A percentile compares a stretch with the other conserved stretches of the same genome.
Evolutionary conservation across 2,888 invertebrate species (phyloP).

Genomic region (Lamellibrachia satsuma): DNA sequence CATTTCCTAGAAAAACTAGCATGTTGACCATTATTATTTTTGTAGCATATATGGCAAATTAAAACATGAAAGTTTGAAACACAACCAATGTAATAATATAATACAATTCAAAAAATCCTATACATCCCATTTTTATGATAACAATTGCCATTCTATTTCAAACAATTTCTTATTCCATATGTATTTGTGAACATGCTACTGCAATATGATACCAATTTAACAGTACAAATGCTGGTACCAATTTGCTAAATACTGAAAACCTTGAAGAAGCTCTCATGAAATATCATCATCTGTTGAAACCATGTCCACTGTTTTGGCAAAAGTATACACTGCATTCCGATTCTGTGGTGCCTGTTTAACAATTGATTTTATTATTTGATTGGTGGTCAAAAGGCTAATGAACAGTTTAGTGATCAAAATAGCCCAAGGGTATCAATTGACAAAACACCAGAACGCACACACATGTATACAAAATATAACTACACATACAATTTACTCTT

Average conservation of each 20-base stretch:
- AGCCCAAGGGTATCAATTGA: neutral
- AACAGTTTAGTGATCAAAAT: neutral
- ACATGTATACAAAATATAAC: neutral
- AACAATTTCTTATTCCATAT: neutral
- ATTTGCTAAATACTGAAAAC: neutral
- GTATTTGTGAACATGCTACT: neutral
- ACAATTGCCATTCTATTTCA: neutral
- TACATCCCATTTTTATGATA: neutral
- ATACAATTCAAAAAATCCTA: neutral
- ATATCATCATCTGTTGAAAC: neutral
- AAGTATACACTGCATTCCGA: neutral
- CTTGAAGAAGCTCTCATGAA: too few species aligned
- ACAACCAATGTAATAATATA: neutral
- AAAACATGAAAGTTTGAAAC: neutral
- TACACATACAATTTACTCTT: neutral
- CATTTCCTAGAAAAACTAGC: neutral
- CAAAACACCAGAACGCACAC: neutral
- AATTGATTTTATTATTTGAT: neutral
- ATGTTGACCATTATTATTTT: neutral
- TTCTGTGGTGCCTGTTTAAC: neutral
- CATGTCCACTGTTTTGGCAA: neutral
- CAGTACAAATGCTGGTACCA: neutral
- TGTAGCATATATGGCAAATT: neutral
- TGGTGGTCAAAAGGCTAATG: neutral
- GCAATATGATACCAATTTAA: neutral